Base-by-base conservation (phyloP, 2,113 vertebrate species). In the Dendropsophus ebraccatus region DNA sequence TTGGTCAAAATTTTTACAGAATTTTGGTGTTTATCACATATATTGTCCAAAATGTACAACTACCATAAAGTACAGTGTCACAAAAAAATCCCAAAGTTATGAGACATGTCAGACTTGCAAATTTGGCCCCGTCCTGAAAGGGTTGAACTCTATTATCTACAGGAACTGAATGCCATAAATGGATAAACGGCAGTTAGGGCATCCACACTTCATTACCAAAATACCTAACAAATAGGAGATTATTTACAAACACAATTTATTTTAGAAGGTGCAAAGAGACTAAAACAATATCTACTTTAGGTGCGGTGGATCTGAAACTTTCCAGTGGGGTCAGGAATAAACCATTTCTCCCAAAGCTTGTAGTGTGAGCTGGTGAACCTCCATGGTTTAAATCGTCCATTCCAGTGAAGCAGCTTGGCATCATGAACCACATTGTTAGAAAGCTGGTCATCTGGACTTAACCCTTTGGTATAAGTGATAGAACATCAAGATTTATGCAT, bases 311-410 rank as follows among this genome's bases (percentile, higher is more conserved):
- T 88, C 85, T 93, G 92, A 91, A 99, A 99, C 85, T 88, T 94
- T 76, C 94, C 93, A 17, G 94, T 95, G 37, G 97, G 98, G 89
- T 99, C 98, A 28, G 97, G 96, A 83, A 99, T 92, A 89, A 97
- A 99, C 97, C 97, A 99, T 89, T 90, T 97, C 90, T 99, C 96
- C 98, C 98, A 99, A 52, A 96, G 91, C 41, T 98, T 95, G 1
- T 91, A 90, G 91, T 99, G 97, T 70, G 96, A 95, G 2, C 95
- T 94, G 1, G 96, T 95, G 35, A 96, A 95, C 62, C 93, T 94
- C 98, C 98, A 99, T 0, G 98, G 98, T 78, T 99, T 99, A 32
- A 97, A 97, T 28, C 93, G 95, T 82, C 98, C 98, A 1, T 96
- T 99, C 98, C 98, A 99, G 87, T 99, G 98, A 86, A 99, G 95